Conservation (phyloP, 64 coral and sea anemone species). For the Dendronephthya gigantea region DNA sequence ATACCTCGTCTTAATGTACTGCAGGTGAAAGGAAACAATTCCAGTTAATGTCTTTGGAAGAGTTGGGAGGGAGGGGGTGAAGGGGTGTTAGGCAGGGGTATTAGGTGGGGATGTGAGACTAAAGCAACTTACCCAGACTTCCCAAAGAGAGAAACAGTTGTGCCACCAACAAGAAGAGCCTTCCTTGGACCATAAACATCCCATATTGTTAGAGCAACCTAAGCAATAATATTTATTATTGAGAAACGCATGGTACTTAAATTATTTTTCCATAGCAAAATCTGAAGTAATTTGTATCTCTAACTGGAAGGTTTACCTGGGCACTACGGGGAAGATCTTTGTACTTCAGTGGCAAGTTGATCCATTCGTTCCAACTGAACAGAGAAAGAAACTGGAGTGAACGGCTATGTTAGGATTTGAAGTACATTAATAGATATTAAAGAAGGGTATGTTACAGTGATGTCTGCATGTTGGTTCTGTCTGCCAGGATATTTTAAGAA, state of each 20-base stretch:
- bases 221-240: not conserved
- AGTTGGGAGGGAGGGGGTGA: no score
- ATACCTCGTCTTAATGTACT: conserved; percentile 4
- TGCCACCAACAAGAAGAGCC: conserved; percentile 79
- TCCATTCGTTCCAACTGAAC: conserved; percentile 95
- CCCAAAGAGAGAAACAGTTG: conserved; percentile 90
- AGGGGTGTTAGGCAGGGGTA: no score
- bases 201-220: conserved; percentile 80
- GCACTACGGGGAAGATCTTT: conserved; percentile 80
- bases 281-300: no score
- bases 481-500: no score
- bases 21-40: not conserved
- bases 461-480: no score
- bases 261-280: not conserved
- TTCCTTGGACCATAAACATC: conserved; percentile 94
- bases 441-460: no score
- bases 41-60: no score
- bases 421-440: no score
- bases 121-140: conserved; percentile 96
- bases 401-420: no score
- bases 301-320: no score
- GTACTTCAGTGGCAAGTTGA: conserved; percentile 84
- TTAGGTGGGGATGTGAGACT: no score
- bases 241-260: not conserved
- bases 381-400: no score